Percentiles rank a stretch among this genome's conserved stretches.
These are phyloP conservation scores for Amorpha juglandis DNA, from an alignment of 2,888 invertebrate species.

Conservation along the genomic window DNA sequence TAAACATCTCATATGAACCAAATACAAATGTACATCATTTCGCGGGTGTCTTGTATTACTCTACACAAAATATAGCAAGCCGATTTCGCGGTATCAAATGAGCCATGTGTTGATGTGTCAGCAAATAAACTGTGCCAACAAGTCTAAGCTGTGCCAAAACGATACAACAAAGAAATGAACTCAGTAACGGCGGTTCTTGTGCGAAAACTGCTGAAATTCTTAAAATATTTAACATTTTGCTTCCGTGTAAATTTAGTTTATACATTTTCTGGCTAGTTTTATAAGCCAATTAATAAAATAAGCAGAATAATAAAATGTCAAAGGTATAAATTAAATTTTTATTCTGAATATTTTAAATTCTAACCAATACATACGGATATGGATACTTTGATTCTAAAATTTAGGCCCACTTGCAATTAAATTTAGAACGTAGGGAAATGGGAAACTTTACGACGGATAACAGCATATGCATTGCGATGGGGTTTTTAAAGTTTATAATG, in stretches of 20 bases:
- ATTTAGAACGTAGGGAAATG: no score
- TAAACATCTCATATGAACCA: conserved; percentile 17
- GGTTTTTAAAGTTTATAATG: no score
- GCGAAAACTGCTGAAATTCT: conserved; percentile 2
- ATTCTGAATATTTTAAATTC: no score
- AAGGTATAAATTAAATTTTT: no score
- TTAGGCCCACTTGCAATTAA: no score
- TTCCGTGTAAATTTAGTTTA: neutral
- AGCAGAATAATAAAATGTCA: no score
- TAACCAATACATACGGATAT: no score
- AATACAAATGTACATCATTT: conserved; percentile 23
- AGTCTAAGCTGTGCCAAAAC: conserved; percentile 39
- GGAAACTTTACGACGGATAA: no score
- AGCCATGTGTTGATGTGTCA: conserved; percentile 41
- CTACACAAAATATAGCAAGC: conserved; percentile 24
- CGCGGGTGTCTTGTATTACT: conserved; percentile 20
- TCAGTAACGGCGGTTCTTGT: neutral
- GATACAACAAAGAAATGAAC: conserved; percentile 30
- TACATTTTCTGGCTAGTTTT: no score
- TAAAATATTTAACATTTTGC: neutral
- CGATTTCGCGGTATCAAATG: conserved; percentile 34
- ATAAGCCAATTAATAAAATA: no score
- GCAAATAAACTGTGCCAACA: conserved; percentile 41
- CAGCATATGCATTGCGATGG: no score
- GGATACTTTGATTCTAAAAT: no score